Conservation (phyloP, 2,113 vertebrate species). For the Cheilinus undulatus region DNA sequence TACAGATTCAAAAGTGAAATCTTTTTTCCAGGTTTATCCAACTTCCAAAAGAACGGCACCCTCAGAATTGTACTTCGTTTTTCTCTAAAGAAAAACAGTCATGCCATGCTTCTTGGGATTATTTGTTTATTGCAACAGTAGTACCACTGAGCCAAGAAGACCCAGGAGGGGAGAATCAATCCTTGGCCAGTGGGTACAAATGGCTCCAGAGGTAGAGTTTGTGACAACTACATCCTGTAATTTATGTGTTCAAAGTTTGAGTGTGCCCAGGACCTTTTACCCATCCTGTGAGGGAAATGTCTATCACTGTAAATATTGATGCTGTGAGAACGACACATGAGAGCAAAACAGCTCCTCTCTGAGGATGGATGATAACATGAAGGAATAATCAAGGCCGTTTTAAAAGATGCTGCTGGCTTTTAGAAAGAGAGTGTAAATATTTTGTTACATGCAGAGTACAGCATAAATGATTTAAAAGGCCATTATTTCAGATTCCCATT, state of each 20-base stretch:
- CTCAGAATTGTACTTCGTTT: neutral
- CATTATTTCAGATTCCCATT: constrained; percentile 19
- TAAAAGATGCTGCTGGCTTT: constrained; percentile 8
- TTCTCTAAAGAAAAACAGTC: neutral
- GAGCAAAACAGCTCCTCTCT: constrained; percentile 16
- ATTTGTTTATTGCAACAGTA: constrained; percentile 31
- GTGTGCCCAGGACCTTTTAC: constrained; percentile 19
- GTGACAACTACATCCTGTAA: constrained; percentile 28
- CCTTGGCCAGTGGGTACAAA: constrained; percentile 14
- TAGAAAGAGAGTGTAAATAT: neutral
- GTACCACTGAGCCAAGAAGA: constrained; percentile 19
- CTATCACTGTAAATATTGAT: constrained; percentile 53
- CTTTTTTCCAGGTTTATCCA: constrained; percentile 22
- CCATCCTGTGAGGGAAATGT: constrained; percentile 36
- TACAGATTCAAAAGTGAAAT: neutral
- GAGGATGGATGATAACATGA: constrained; percentile 4
- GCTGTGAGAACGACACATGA: constrained; percentile 11
- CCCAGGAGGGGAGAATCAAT: constrained; percentile 33
- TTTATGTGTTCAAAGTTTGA: constrained; percentile 45
- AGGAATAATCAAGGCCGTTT: constrained; percentile 32
- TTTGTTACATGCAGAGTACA: constrained; percentile 14
- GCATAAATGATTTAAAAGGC: neutral
- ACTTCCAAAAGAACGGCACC: neutral
- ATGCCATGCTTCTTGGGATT: neutral
- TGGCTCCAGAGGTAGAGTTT: constrained; percentile 15